Conservation (phyloP, 2,888 invertebrate genomes). For the Encarsia formosa region DNA sequence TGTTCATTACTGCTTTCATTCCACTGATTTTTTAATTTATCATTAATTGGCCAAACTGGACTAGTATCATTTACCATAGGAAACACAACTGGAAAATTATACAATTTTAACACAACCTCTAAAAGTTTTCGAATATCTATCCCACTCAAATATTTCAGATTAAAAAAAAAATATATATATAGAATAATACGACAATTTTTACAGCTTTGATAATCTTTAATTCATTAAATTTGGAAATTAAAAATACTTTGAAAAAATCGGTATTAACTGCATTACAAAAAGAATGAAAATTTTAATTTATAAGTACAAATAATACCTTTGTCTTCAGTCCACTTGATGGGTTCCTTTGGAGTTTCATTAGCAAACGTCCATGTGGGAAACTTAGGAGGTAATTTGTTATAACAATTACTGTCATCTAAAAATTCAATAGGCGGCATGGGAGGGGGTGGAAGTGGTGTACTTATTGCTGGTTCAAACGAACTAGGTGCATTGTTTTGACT, state of each 20-base stretch:
- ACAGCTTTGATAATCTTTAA: too few species aligned
- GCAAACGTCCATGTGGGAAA: constrained; percentile 51
- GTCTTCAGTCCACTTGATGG: constrained; percentile 43
- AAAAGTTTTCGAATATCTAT: too few species aligned
- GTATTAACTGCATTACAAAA: too few species aligned
- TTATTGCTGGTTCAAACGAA: constrained; percentile 34
- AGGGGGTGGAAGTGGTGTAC: constrained; percentile 45
- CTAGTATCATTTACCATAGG: constrained; percentile 44
- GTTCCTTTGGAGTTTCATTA: constrained; percentile 42
- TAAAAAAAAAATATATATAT: too few species aligned
- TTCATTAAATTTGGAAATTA: too few species aligned
- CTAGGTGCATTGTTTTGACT: constrained; percentile 42
- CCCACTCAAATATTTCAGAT: too few species aligned
- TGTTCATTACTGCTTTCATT: constrained; percentile 44
- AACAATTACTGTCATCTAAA: constrained; percentile 48
- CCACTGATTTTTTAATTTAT: constrained; percentile 38
- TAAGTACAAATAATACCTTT: too few species aligned
- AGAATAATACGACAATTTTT: too few species aligned
- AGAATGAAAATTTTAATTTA: too few species aligned
- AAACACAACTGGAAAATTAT: constrained; percentile 18
- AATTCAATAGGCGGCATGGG: constrained; percentile 50
- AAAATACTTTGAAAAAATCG: too few species aligned
- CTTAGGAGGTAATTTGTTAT: constrained; percentile 51
- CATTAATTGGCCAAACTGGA: constrained; percentile 42
- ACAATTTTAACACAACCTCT: too few species aligned